Evolutionary conservation across 2,113 vertebrate genomes (phyloP), one percentile per base, ranked within the genome.

Genomic region (Thymallus thymallus): DNA sequence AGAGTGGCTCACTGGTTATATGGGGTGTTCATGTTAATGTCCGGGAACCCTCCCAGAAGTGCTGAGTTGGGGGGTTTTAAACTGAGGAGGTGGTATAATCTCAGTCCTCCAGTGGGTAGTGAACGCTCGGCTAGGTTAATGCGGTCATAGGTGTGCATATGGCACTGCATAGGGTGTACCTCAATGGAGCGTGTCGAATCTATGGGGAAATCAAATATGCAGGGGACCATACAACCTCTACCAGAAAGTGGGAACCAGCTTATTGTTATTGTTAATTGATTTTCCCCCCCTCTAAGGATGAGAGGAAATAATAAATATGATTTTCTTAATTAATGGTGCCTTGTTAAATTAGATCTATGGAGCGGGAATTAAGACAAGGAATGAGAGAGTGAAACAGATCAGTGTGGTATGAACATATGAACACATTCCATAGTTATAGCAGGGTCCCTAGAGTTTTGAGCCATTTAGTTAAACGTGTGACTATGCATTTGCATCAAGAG

Each of bases 41-140:
- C 80, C 72, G 70, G 76, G 32, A 51, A 84, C 85, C 77, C 82
- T 84, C 76, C 72, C 58, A n/a, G 77, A 84, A 90, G 81, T 87
- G 88, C 86, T 85, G 82, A 82, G 73, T 45, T 35, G n/a, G 23
- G 69, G 69, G 60, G 18, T 80, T 84, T 81, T 80, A 74, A 77
- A 81, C 71, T 9, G 20, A 69, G 62, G 72, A 76, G 58, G 73
- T 41, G 73, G 55, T 72, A 61, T 82, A 83, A 88, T 87, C 75
- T 86, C 71, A 86, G 48, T 51, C 48, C 88, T 85, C 85, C 68
- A 16, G 85, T 83, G 83, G 67, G 68, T 68, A 66, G 77, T 80
- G 78, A 88, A 77, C 72, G 48, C 74, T 83, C 7, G 18, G 75
- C 71, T 79, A 76, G 82, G 79, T 87, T 88, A 84, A 88, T 83